These are phyloP conservation scores for Melikaiella ostensackeni DNA, from an alignment of 2,888 invertebrate species.

Conservation along the genomic window DNA sequence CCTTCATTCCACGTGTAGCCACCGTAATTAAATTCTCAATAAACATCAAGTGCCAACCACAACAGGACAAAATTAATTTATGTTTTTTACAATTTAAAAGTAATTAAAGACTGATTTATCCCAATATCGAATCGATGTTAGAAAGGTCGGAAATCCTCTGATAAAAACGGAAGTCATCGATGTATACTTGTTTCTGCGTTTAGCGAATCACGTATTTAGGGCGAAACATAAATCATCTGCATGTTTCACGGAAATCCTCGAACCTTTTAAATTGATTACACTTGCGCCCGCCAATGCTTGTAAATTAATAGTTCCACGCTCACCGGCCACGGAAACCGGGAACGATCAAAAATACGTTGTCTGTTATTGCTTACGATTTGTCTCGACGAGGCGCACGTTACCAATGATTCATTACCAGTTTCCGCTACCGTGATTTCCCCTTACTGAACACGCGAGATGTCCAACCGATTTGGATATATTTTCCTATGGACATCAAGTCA, in stretches of 20 bases:
- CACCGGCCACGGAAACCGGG: slow-evolving; percentile 41
- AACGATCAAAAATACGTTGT: slow-evolving; percentile 53
- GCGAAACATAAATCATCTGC: slow-evolving; percentile 51
- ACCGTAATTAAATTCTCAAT: slow-evolving; percentile 36
- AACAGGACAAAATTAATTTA: neutral
- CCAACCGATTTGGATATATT: slow-evolving; percentile 18
- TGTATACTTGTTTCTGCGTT: slow-evolving; percentile 44
- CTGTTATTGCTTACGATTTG: slow-evolving; percentile 53
- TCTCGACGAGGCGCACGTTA: slow-evolving; percentile 44
- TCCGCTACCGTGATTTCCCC: slow-evolving; percentile 28
- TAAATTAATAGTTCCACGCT: slow-evolving; percentile 47
- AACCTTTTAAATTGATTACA: slow-evolving; percentile 51
- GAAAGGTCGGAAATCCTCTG: slow-evolving; percentile 42
- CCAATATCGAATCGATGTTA: neutral
- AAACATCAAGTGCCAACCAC: neutral
- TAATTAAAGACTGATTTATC: neutral
- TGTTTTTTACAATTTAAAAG: neutral
- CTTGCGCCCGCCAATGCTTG: slow-evolving; percentile 42
- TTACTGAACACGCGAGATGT: slow-evolving; percentile 21
- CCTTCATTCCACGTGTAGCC: slow-evolving; percentile 21
- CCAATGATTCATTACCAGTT: slow-evolving; percentile 50
- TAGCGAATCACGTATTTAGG: slow-evolving; percentile 40
- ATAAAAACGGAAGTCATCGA: slow-evolving; percentile 36
- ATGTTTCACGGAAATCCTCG: slow-evolving; percentile 43
- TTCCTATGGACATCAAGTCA: neutral